Percentiles rank a stretch among this genome's conserved stretches.
Evolutionary conservation across 1,140 invertebrate genomes (phyloP).

Genomic region (Notospermus geniculatus): DNA sequence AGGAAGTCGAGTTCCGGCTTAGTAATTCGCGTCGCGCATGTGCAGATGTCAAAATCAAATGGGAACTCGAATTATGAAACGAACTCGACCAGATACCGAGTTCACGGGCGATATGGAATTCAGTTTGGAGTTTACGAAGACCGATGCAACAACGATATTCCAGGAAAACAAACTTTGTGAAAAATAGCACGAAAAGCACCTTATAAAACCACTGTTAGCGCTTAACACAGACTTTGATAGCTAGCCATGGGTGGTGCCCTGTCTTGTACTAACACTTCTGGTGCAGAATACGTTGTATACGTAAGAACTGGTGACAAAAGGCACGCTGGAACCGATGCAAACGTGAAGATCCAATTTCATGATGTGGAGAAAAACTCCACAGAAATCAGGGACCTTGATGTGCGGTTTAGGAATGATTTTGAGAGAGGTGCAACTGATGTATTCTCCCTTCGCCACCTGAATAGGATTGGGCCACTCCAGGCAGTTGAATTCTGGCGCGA

Average conservation of each 20-base stretch:
- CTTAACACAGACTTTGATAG: neutral
- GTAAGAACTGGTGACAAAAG: slow-evolving; percentile 56
- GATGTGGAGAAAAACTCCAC: slow-evolving; percentile 45
- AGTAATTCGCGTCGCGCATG: no score
- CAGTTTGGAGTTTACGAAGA: neutral
- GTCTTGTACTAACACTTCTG: neutral
- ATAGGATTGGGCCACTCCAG: slow-evolving; percentile 31
- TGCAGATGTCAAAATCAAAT: no score
- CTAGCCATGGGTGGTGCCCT: slow-evolving; percentile 1
- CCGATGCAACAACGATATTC: neutral
- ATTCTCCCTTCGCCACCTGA: slow-evolving; percentile 31
- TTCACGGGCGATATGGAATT: no score
- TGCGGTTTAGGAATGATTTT: slow-evolving; percentile 53
- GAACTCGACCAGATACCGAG: no score
- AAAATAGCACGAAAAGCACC: no score
- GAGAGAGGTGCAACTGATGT: slow-evolving; percentile 50
- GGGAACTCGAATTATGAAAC: no score
- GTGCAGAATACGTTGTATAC: slow-evolving; percentile 30
- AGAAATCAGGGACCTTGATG: slow-evolving; percentile 42
- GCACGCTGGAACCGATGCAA: slow-evolving; percentile 55
- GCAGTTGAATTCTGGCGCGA: slow-evolving; percentile 55
- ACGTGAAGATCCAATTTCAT: slow-evolving; percentile 45
- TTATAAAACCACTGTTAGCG: no score
- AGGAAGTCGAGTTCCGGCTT: no score
- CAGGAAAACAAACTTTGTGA: no score